Base-by-base conservation (phyloP, 2,888 invertebrate species). In the Ophioninae sp. region DNA sequence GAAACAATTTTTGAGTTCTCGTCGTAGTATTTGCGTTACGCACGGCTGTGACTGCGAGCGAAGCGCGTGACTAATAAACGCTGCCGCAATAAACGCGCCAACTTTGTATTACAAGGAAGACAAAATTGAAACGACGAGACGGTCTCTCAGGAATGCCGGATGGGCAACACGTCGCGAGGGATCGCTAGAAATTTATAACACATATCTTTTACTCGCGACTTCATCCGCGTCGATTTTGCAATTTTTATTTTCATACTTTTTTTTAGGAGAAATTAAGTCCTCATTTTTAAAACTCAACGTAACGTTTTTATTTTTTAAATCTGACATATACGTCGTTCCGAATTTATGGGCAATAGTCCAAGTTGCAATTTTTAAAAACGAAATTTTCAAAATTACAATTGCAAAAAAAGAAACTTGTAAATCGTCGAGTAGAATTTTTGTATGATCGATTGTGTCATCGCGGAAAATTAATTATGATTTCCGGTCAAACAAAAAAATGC, bases 131-230 rank as follows among this genome's bases (percentile, higher is more conserved):
- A 51, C 51, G 51, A 17, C 51, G 51, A 59, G 64, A 59, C 30
- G 67, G 64, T 39, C 22, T 10, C 61, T 59, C 30, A n/a, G 73
- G 72, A 73, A 77, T 83, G 80, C 72, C 22, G 73, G 61, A 69
- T 77, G 23, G 23, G 61, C 59, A 69, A 63, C 56, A 59, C 51
- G 51, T 51, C 51, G 9, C 59, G 3, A 75, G 71, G 63, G 79
- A 82, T 71, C 41, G 76, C 67, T 76, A 41, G 17, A 80, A 80
- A 83, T 83, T 83, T 83, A 83, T 83, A 58, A 80, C 72, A 13
- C 65, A 72, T 30, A 41, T 13, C 56, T 58, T 56, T 58, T 17
- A 8, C 10, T 51, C 30, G 56, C 30, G 56, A 58, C n/a, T n/a
- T 9, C 3, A 17, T 30, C 30, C 30, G 30, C 30, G 2, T 30